Conservation (phyloP, 1,140 invertebrate genomes). For the Propsilocerus akamusi region DNA sequence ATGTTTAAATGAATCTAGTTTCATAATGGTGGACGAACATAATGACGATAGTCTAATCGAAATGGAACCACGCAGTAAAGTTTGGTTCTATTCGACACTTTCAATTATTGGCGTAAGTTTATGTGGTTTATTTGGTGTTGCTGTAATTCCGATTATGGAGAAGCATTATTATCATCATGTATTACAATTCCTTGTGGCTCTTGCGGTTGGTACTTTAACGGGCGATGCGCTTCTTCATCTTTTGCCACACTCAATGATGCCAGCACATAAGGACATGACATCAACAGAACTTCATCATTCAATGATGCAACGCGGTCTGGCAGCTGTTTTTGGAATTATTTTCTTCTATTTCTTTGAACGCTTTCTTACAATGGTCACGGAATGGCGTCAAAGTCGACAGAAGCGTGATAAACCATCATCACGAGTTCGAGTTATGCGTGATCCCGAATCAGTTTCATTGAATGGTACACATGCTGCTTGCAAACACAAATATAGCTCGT, state of each 20-base stretch:
- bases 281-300: constrained; percentile 36
- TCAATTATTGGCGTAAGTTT: constrained; percentile 69
- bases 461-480: constrained; percentile 39
- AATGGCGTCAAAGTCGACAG: constrained; percentile 51
- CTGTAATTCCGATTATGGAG: constrained; percentile 77
- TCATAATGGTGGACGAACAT: background rate
- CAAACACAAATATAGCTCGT: constrained; percentile 67
- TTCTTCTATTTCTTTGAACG: constrained; percentile 79
- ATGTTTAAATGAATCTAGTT: constrained; percentile 10
- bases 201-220: constrained; percentile 78
- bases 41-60: background rate
- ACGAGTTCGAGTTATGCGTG: constrained; percentile 43
- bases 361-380: constrained; percentile 54
- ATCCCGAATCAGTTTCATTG: constrained; percentile 29
- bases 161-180: constrained; percentile 77
- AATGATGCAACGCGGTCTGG: constrained; percentile 67
- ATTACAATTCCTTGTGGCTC: constrained; percentile 76
- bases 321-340: constrained; percentile 61
- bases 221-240: constrained; percentile 87
- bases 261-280: constrained; percentile 20
- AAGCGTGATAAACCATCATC: constrained; percentile 36
- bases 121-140: constrained; percentile 64
- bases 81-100: constrained; percentile 64
- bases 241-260: constrained; percentile 60
- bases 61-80: constrained; percentile 29